Evolutionary conservation across 2,888 invertebrate genomes (phyloP), one percentile per base, ranked within the genome.

Genomic region (Mycalesis mineus): DNA sequence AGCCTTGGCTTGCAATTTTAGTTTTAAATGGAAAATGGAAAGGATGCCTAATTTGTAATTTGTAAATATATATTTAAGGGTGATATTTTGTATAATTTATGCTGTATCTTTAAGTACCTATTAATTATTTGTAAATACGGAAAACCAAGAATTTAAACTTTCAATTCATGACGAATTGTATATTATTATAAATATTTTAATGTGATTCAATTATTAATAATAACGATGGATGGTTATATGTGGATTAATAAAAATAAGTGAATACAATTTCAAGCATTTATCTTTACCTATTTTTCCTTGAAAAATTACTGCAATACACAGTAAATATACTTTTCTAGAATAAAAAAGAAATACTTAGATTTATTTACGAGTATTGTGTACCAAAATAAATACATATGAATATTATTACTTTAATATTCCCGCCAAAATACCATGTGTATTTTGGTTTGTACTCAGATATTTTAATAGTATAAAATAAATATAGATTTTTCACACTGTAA

Each of bases 1-100:
- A 45, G 45, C 45, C 45, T 45, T 14, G 45, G 29, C 29, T 44
- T 45, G 45, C 45, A 45, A 45, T 45, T 45, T 31, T 14, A 29
- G 13, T 44, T 44, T 44, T n/a, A n/a, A 44, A n/a, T 2, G 7
- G 28, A 29, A 44, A n/a, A 13, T 29, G 7, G 28, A 29, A 44
- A n/a, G n/a, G n/a, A 36, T 11, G 36, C 11, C 11, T 9, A 36
- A 11, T 36, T 1, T 33, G 7, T 33, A 33, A 33, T 7, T 15
- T 41, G 40, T 41, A 41, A 41, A 41, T 41, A 41, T 41, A 41
- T 15, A 8, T 37, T 40, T 15, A 40, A 7, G 15, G 6, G 14
- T 15, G 14, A 40, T 7, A 7, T 40, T 15, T 15, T 14, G 7
- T 40, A 15, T 40, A 15, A 40, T 40, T 40, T 40, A 40, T 40